Evolutionary conservation across 2,797 vertebrate species (phyloP).

Genomic region (Phalloptychus januarius): DNA sequence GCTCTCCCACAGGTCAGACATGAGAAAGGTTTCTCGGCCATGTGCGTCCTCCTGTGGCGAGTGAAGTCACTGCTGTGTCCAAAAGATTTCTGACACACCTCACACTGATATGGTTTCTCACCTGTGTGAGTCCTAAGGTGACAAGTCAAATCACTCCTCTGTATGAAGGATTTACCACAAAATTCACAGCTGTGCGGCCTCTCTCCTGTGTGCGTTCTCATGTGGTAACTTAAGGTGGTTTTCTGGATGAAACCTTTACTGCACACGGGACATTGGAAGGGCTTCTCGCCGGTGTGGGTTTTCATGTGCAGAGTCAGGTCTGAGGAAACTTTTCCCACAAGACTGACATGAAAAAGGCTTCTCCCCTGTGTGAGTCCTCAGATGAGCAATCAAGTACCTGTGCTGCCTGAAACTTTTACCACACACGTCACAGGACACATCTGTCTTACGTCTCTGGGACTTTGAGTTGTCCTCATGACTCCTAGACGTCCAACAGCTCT

Average conservation of each 20-base stretch:
- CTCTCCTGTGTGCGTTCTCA: background rate
- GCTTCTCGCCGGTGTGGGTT: background rate
- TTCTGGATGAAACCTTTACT: background rate
- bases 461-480: background rate
- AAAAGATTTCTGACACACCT: background rate
- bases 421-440: background rate
- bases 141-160: conserved; percentile 2
- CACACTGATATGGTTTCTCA: conserved; percentile 1
- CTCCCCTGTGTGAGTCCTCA: conserved; percentile 1
- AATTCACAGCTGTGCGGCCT: background rate
- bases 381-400: background rate
- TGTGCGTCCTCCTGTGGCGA: background rate
- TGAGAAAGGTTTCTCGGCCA: background rate
- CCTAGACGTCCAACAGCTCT: background rate
- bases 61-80: conserved; percentile 4
- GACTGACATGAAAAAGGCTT: background rate
- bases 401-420: background rate
- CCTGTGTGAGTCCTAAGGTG: background rate
- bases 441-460: background rate
- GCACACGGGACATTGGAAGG: background rate
- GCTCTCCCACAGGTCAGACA: background rate
- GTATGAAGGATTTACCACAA: background rate
- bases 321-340: conserved; percentile 1
- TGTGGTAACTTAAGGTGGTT: conserved; percentile 1
- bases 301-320: background rate